phyloP scores from a whole-genome alignment of 2,888 invertebrate species.

The Toxonevra muliebris region DNA sequence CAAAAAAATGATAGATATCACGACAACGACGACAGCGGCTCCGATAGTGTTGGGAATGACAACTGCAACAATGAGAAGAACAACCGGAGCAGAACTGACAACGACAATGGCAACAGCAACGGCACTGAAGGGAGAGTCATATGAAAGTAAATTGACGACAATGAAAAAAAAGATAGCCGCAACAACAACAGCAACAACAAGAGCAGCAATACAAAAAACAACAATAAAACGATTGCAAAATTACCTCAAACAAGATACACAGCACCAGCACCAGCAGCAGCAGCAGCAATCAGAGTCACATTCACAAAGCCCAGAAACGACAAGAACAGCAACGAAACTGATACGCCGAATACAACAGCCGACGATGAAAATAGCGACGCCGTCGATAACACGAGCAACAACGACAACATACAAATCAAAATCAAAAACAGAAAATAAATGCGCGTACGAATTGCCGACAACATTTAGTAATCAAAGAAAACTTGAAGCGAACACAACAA shows the following conservation, averaged over 20 bases:
- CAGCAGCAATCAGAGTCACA: constrained; percentile 25
- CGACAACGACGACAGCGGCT: too few species aligned
- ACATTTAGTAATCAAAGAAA: constrained; percentile 56
- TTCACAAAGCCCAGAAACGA: constrained; percentile 4
- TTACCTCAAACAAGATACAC: constrained; percentile 15
- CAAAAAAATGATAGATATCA: constrained; percentile 6
- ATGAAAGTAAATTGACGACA: constrained; percentile 37
- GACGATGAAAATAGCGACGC: constrained; percentile 23
- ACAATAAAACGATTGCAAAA: constrained; percentile 5
- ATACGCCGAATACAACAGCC: constrained; percentile 22
- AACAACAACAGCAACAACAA: constrained; percentile 14
- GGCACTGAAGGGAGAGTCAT: constrained; percentile 31
- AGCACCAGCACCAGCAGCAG: constrained; percentile 7
- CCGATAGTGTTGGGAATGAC: too few species aligned
- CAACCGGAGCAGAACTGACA: neutral
- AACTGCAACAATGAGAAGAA: constrained; percentile 5
- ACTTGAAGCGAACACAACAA: constrained; percentile 46
- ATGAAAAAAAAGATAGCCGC: constrained; percentile 29
- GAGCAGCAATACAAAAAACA: constrained; percentile 1
- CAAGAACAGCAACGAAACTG: constrained; percentile 13
- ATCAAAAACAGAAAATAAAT: constrained; percentile 53
- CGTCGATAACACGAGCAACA: constrained; percentile 29
- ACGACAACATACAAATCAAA: constrained; percentile 42
- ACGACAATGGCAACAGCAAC: constrained; percentile 5
- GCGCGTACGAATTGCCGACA: constrained; percentile 48